Base-by-base conservation (phyloP, 1,140 invertebrate species). In the Drosophila quadrilineata region DNA sequence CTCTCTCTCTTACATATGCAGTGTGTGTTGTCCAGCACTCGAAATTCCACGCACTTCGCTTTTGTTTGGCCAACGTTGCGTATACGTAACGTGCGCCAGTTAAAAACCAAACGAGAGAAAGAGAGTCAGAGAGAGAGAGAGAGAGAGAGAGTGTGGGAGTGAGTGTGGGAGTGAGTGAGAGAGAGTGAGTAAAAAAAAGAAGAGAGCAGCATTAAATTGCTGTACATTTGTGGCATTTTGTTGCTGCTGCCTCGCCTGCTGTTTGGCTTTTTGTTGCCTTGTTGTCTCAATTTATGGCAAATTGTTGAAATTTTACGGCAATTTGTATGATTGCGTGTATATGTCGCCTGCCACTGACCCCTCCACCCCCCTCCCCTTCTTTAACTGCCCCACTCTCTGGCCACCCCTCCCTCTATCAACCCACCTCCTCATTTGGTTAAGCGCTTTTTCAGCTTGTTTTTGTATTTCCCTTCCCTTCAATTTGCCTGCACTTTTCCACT, bases 201-300 rank as follows among this genome's bases (percentile, higher is more conserved):
- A n/a, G n/a, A n/a, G n/a, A n/a, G 65, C 75, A 70, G 79, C 79
- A 85, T 79, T 79, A 82, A 84, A 85, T 84, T 50, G 79, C 79
- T 84, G 79, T 77, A 74, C 71, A 85, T 84, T 84, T 84, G 79
- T 56, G 79, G 79, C 84, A 60, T 75, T 85, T 69, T n/a, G n/a
- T 71, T 50, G 49, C 40, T 63, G 48, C 22, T 57, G 46, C 53
- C 50, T 57, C 52, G 63, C 29, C 38, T 49, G 40, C 21, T 52
- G 59, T 16, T 63, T 53, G 65, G 71, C 75, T 84, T 82, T 82
- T 82, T 82, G 77, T 66, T 80, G 69, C 79, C n/a, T 77, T 84
- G 79, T 84, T 85, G 79, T 85, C 79, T 85, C 79, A 85, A 85
- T 85, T 85, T 85, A 85, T 85, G 79, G 79, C 79, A 85, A 85